Base-by-base conservation (phyloP, 1,140 invertebrate species). In the Agrilus planipennis region DNA sequence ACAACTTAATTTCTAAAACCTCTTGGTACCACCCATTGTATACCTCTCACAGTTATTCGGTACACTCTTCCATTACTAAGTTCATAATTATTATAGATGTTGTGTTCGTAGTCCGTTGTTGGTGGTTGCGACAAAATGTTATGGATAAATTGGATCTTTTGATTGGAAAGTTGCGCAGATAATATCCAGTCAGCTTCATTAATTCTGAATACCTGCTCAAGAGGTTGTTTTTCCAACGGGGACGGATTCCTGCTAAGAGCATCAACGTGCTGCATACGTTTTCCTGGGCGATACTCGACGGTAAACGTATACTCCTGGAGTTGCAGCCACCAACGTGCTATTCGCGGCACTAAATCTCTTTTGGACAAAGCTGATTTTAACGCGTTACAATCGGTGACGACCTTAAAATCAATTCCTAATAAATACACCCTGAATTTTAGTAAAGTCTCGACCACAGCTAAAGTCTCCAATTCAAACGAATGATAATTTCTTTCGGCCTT, bases 211-310 rank as follows among this genome's bases (percentile, higher is more conserved):
- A n/a, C n/a, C n/a, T n/a, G n/a, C n/a, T n/a, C n/a, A n/a, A n/a
- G n/a, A n/a, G n/a, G n/a, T n/a, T n/a, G n/a, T n/a, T n/a, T n/a
- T n/a, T n/a, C n/a, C n/a, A n/a, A 25, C 23, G 23, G 23, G 23
- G n/a, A n/a, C 14, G 45, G 53, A 29, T 55, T 53, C 20, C 56
- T 32, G 29, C 51, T 52, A 9, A 62, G 34, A 2, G 56, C 55
- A 36, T 65, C 62, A 0, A 57, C 62, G 36, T 61, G 62, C 2
- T 11, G 17, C 54, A 61, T 59, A n/a, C 46, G 25, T 11, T 21
- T 17, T n/a, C n/a, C n/a, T 1, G 57, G 47, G 3, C 61, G 29
- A 39, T 66, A 56, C 22, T 51, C 46, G 2, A 44, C n/a, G 5
- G 34, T 30, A 34, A 44, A 44, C 21, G 25, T 20, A 18, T 20